Conservation (phyloP, 2,113 vertebrate genomes). For the Neolamprologus sp. region DNA sequence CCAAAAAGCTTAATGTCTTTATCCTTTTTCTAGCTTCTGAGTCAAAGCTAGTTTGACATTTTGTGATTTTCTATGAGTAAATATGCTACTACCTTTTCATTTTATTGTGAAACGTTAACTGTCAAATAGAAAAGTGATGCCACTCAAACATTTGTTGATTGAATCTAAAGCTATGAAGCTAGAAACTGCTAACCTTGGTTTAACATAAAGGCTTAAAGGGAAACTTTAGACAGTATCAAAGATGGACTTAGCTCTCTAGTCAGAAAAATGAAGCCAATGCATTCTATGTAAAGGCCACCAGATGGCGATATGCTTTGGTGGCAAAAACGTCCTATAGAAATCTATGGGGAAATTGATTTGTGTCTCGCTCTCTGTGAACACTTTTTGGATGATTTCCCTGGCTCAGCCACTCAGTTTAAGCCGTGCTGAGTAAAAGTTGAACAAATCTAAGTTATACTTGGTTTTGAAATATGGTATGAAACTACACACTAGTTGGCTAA, state of each 20-base stretch:
- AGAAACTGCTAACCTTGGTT: not conserved
- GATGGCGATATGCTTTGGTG: not conserved
- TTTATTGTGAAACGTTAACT: not conserved
- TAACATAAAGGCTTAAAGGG: not conserved
- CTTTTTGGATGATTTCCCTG: not conserved
- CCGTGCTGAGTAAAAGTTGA: rapidly evolving
- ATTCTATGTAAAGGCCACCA: not conserved
- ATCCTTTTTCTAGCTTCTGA: not conserved
- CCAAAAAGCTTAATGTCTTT: not conserved
- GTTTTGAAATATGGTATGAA: not conserved
- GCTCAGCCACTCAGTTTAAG: not conserved
- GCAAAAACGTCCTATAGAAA: not conserved
- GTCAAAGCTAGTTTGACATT: not conserved
- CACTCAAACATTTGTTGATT: not conserved
- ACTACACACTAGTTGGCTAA: not conserved
- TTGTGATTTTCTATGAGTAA: not conserved
- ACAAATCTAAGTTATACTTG: not conserved
- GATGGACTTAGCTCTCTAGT: not conserved
- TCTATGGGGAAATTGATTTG: not conserved
- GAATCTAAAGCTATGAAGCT: not conserved
- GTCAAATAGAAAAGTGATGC: not conserved
- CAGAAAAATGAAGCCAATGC: not conserved
- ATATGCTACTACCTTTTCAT: not conserved
- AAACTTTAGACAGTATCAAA: not conserved
- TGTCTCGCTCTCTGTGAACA: not conserved